phyloP scores from a whole-genome alignment of 2,797 vertebrate species.

The Syndactyla subalaris region DNA sequence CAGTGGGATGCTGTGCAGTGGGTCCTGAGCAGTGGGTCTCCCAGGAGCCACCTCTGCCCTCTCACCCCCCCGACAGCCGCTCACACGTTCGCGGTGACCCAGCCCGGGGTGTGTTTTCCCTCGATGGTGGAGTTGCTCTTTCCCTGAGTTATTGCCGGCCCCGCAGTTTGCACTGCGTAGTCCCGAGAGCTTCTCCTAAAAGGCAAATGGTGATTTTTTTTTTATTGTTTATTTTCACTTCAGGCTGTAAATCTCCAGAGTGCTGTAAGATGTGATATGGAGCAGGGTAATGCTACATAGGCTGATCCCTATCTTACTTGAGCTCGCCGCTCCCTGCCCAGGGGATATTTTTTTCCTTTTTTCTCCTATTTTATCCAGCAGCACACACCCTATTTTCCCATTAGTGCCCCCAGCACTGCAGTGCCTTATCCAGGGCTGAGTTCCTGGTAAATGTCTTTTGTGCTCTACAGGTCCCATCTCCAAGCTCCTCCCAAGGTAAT shows the following conservation, averaged over 20 bases:
- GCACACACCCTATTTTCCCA: not conserved
- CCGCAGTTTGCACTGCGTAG: not conserved
- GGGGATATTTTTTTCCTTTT: not conserved
- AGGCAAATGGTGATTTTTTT: too few relatives aligned
- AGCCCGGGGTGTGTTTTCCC: not conserved
- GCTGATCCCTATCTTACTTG: not conserved
- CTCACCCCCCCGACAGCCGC: not conserved
- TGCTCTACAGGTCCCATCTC: slow-evolving; percentile 63
- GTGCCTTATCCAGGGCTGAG: not conserved
- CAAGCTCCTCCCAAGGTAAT: not conserved
- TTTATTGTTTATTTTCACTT: not conserved
- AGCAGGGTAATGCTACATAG: too few relatives aligned
- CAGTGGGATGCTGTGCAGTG: too few relatives aligned
- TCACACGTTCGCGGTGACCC: not conserved
- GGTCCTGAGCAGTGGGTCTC: too few relatives aligned
- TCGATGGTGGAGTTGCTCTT: not conserved
- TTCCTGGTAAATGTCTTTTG: not conserved
- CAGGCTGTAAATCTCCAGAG: not conserved
- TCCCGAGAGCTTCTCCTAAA: not conserved
- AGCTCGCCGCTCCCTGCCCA: fast-evolving
- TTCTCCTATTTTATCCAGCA: not conserved
- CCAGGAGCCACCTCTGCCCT: not conserved
- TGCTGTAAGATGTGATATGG: too few relatives aligned
- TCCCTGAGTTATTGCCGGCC: not conserved
- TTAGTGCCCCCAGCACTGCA: not conserved